Evolutionary conservation across 1,140 invertebrate species (phyloP).

Genomic region (Zelostemma sp.): DNA sequence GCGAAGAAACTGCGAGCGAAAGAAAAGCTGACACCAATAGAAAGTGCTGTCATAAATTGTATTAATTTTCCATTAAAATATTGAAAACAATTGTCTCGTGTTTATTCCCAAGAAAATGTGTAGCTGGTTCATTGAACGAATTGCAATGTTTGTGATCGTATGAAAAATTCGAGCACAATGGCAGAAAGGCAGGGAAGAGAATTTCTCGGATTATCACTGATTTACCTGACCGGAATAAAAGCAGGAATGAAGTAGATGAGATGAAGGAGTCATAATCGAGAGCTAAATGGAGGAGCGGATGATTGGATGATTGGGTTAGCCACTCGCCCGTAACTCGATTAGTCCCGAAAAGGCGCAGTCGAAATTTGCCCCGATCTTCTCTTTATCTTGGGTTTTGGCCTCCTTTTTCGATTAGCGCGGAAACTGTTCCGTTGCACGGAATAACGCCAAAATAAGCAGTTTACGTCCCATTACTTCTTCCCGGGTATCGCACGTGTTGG

Average conservation of each 20-base stretch:
- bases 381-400: constrained; percentile 23
- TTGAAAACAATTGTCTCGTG: no score
- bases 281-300: constrained; percentile 35
- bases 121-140: no score
- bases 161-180: no score
- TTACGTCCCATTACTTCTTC: neutral
- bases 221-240: constrained; percentile 43
- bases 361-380: constrained; percentile 29
- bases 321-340: constrained; percentile 49
- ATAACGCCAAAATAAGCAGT: neutral
- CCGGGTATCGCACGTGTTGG: neutral
- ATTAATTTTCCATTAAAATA: no score
- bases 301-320: constrained; percentile 54
- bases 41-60: no score
- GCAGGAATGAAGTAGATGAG: constrained; percentile 23
- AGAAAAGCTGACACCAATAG: no score
- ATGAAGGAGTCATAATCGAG: constrained; percentile 28
- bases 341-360: constrained; percentile 44
- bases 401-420: constrained; percentile 30
- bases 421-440: neutral
- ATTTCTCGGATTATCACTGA: constrained; percentile 17
- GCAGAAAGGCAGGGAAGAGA: no score
- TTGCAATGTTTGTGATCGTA: no score
- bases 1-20: no score
- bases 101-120: no score